These are phyloP conservation scores for Seriola quinqueradiata DNA, from an alignment of 2,113 vertebrate species.

Conservation along the genomic window DNA sequence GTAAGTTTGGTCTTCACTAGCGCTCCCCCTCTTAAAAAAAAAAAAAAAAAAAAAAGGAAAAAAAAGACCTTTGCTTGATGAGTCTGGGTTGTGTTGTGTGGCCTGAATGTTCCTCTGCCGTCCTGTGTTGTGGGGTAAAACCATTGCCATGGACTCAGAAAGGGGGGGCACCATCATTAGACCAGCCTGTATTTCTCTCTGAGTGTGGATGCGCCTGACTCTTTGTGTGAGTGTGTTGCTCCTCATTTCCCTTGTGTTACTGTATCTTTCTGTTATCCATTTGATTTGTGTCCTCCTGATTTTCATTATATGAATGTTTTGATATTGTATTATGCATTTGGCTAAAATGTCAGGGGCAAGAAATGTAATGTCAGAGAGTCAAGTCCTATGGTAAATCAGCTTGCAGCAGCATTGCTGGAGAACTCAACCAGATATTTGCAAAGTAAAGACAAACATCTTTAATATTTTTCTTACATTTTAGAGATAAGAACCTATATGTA, in stretches of 20 bases:
- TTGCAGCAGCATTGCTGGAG: background rate
- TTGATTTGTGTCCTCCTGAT: slow-evolving; percentile 50
- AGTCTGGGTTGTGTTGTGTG: slow-evolving; percentile 74
- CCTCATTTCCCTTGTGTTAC: slow-evolving; percentile 70
- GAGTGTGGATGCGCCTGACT: slow-evolving; percentile 61
- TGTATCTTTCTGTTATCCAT: slow-evolving; percentile 69
- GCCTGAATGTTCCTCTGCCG: slow-evolving; percentile 70
- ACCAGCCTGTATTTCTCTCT: slow-evolving; percentile 73
- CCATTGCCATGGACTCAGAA: slow-evolving; percentile 72
- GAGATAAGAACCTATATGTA: background rate
- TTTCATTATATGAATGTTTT: slow-evolving; percentile 53
- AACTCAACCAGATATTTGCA: background rate
- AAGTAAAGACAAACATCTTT: background rate
- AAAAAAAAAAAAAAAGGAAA: slow-evolving; percentile 1
- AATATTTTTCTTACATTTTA: background rate
- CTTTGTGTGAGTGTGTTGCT: slow-evolving; percentile 59
- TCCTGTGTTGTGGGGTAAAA: slow-evolving; percentile 74
- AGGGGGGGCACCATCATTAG: slow-evolving; percentile 80
- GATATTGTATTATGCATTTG: slow-evolving; percentile 36
- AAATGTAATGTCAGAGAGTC: slow-evolving; percentile 1
- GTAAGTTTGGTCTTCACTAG: slow-evolving; percentile 83
- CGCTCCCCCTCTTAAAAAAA: slow-evolving; percentile 67
- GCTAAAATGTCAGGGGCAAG: slow-evolving; percentile 1
- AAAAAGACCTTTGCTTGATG: slow-evolving; percentile 54
- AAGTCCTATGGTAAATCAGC: background rate